Evolutionary conservation across 2,113 vertebrate genomes (phyloP), one percentile per base, ranked within the genome.

Genomic region (Serilophus lunatus): DNA sequence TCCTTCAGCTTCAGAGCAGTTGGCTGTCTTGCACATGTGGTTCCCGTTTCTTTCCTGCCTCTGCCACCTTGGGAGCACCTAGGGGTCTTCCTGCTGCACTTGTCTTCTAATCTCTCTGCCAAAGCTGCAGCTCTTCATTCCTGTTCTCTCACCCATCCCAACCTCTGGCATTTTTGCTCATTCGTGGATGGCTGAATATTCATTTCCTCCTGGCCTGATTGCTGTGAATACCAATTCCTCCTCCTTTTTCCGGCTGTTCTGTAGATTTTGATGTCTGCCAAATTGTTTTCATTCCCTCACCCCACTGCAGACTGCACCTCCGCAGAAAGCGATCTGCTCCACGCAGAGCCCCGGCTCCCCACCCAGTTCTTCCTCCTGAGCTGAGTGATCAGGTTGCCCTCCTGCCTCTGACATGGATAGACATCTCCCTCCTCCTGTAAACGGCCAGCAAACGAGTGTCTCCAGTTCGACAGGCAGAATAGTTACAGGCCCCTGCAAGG

Each of bases 181-280:
- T 97, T 79, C 18, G 40, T 83, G 85, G 69, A 96, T 94, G 88
- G 94, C 89, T 96, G 95, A 93, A 93, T 96, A 95, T 96, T 93
- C 90, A 96, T 96, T 96, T 96, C 95, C 92, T 93, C 90, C 88
- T 94, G 94, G 93, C 90, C 88, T 88, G 85, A 83, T 93, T 90
- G 88, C 94, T 94, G 90, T 82, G 79, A 95, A 95, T 97, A 95
- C 94, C 94, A 92, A 95, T 96, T 97, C 92, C 90, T 96, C 93
- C 95, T 96, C 93, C 96, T 97, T 96, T 94, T 96, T 95, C 92
- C 94, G 83, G 92, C 92, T 90, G 94, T 83, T 90, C 92, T 60
- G 90, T 81, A 49, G 82, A 88, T 96, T 94, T 83, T 83, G 65
- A 88, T 84, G 80, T 93, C 92, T 93, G 95, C 94, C 88, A 93